These are phyloP conservation scores for Neolamprologus caudopunctatus DNA, from an alignment of 2,113 vertebrate species.

Conservation along the genomic window DNA sequence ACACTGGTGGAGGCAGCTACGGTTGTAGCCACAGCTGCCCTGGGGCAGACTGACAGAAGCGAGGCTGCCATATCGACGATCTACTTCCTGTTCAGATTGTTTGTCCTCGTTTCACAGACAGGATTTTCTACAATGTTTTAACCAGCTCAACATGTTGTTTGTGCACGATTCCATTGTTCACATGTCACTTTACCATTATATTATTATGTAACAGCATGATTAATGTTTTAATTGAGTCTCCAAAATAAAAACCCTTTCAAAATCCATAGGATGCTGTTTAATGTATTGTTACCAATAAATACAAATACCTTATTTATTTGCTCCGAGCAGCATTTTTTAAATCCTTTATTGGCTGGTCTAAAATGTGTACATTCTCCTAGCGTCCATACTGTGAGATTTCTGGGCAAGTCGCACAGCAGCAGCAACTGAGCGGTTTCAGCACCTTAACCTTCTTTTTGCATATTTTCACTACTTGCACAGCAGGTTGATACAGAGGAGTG, in stretches of 20 bases:
- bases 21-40: too few relatives aligned
- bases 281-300: background rate
- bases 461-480: background rate
- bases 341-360: background rate
- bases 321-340: background rate
- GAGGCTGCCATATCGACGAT: too few relatives aligned
- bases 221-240: background rate
- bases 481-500: background rate
- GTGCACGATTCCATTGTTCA: background rate
- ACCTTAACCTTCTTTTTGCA: background rate
- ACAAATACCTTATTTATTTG: background rate
- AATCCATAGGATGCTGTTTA: background rate
- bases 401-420: background rate
- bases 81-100: background rate
- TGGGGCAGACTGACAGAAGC: too few relatives aligned
- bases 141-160: background rate
- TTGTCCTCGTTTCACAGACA: background rate
- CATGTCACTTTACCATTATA: background rate
- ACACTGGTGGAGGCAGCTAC: too few relatives aligned
- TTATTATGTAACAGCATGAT: background rate
- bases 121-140: background rate
- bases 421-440: background rate
- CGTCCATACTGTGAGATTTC: background rate
- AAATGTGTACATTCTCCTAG: background rate
- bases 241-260: background rate